Base-by-base conservation (phyloP, 1,140 invertebrate genomes). In the Achatina immaculata region DNA sequence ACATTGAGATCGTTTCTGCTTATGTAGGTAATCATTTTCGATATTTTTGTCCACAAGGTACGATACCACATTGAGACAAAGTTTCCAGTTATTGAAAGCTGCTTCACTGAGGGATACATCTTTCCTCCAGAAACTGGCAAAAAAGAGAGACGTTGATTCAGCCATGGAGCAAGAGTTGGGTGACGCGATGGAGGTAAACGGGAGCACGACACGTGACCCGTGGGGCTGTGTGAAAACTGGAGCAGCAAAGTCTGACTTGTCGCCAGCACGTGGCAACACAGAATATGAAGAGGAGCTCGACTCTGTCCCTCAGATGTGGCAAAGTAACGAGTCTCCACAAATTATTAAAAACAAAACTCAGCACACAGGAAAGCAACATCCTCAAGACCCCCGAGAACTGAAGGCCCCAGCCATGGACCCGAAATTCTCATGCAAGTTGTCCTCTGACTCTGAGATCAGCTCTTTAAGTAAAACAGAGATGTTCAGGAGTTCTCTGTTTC, bases 11-110 rank as follows among this genome's bases (percentile, higher is more conserved):
- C n/a, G n/a, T n/a, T n/a, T n/a, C n/a, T n/a, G n/a, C n/a, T n/a
- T n/a, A n/a, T n/a, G n/a, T n/a, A n/a, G n/a, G n/a, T n/a, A n/a
- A n/a, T n/a, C n/a, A n/a, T n/a, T n/a, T n/a, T n/a, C n/a, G n/a
- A n/a, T n/a, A n/a, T n/a, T n/a, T n/a, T n/a, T n/a, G n/a, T n/a
- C n/a, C n/a, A n/a, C 4, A 28, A 62, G 58, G 58, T 62, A 62
- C 31, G 58, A 62, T 16, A 62, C 58, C 4, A 62, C 58, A 14
- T 28, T 62, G 4, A 62, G 31, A 62, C 58, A 62, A 62, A 62
- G 58, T 16, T 62, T 62, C n/a, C 58, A 62, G 28, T 28, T 62
- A 28, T 62, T 62, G 58, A 62, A 62, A 62, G 58, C 58, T 31
- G 58, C 58, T 6, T 62, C 58, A 2, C n/a, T 62, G 28, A 2